phyloP scores from a whole-genome alignment of 2,113 vertebrate genomes.

The Tupaia chinensis region DNA sequence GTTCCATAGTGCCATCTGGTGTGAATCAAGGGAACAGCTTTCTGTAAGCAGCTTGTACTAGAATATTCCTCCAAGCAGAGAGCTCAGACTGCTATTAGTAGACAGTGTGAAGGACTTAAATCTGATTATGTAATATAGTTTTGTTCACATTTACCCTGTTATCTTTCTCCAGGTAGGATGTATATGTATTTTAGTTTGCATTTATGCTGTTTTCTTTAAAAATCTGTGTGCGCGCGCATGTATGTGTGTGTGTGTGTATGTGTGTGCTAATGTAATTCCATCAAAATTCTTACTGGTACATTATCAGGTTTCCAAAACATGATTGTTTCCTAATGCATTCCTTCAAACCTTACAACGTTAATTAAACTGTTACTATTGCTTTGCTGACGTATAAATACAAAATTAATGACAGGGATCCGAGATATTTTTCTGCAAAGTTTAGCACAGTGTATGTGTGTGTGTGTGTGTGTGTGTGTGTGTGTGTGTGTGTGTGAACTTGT shows the following conservation, averaged over 20 bases:
- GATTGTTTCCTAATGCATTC: not conserved
- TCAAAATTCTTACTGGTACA: not conserved
- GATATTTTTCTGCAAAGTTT: not conserved
- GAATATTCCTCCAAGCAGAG: not conserved
- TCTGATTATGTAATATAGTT: not conserved
- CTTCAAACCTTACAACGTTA: not conserved
- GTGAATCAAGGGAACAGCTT: constrained; percentile 51
- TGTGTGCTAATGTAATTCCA: not conserved
- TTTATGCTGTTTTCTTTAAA: not conserved
- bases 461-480: not conserved
- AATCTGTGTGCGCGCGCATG: not conserved
- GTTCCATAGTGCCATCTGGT: constrained; percentile 82
- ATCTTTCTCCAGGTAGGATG: not conserved
- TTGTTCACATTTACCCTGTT: not conserved
- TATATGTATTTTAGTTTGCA: not conserved
- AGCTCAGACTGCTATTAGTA: not conserved
- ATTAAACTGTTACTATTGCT: not conserved
- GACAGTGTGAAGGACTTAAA: not conserved
- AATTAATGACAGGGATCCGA: not conserved
- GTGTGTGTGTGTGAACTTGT: not conserved
- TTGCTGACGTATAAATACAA: not conserved
- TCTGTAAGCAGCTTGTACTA: not conserved
- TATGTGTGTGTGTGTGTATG: not conserved
- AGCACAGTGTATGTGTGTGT: not conserved
- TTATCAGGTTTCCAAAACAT: not conserved